Conservation (phyloP, 1,140 invertebrate genomes). For the Drosophila leontia region DNA sequence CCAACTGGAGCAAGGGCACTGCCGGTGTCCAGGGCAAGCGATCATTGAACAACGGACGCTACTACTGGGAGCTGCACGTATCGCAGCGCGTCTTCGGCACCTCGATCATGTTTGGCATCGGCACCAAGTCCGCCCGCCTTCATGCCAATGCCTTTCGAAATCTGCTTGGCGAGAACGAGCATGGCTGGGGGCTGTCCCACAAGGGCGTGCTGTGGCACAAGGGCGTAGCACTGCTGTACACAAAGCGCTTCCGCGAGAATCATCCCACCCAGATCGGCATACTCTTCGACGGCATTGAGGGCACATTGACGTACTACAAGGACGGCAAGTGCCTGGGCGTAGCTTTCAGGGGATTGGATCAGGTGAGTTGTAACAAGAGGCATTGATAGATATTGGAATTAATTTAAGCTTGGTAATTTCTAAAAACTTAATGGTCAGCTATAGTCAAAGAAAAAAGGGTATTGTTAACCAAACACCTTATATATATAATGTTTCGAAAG, state of each 20-base stretch:
- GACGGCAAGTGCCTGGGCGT: conserved; percentile 88
- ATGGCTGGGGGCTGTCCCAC: conserved; percentile 91
- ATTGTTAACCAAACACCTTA: background rate
- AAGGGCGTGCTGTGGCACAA: conserved; percentile 91
- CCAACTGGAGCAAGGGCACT: conserved; percentile 91
- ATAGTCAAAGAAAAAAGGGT: background rate
- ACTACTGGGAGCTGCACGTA: conserved; percentile 90
- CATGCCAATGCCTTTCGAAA: conserved; percentile 90
- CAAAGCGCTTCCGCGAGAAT: conserved; percentile 90
- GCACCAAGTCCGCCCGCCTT: conserved; percentile 87
- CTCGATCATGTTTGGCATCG: conserved; percentile 92
- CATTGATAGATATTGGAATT: background rate
- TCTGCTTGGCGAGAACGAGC: conserved; percentile 89
- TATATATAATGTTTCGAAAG: too few species aligned
- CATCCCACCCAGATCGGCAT: conserved; percentile 88
- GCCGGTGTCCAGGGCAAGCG: conserved; percentile 89
- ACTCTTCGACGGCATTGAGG: conserved; percentile 89
- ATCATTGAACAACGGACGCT: conserved; percentile 88
- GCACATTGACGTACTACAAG: conserved; percentile 91
- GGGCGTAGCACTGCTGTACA: conserved; percentile 87
- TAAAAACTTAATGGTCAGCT: background rate
- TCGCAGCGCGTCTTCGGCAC: conserved; percentile 90
- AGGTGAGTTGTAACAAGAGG: conserved; percentile 74
- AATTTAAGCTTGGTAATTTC: background rate
- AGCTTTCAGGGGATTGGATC: conserved; percentile 86